Base-by-base conservation (phyloP, 2,113 vertebrate genomes). In the Balaeniceps rex region DNA sequence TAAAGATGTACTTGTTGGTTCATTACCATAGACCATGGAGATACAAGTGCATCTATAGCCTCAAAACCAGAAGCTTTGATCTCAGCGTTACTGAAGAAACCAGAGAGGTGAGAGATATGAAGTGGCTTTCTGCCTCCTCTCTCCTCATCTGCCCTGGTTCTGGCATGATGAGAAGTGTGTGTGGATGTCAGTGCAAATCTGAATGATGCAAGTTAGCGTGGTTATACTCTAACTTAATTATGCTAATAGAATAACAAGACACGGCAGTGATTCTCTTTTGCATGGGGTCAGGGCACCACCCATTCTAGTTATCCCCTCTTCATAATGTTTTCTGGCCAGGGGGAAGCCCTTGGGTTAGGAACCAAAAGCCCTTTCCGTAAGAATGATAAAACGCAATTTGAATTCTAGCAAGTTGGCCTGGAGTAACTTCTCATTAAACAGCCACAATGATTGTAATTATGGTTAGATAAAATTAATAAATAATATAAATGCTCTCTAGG, bases 391-490 rank as follows among this genome's bases (percentile, higher is more conserved):
- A 90, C 66, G 22, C 7, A 79, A 76, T 83, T 72, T 76, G 90
- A 97, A 96, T 96, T 97, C 72, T 64, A 95, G 79, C 84, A 93
- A 91, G 91, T 76, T 97, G 94, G 92, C 92, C 94, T 1, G 7
- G 77, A 96, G 93, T 85, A 88, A 75, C 93, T 94, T 84, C 95
- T 97, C 77, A 94, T 97, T 97, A 97, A 97, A 95, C 46, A 96
- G 76, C 61, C 68, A 15, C 87, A 86, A 93, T 52, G 47, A 61
- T 81, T 75, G 77, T 83, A 94, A 92, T 95, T 83, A 91, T 49
- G 71, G 89, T 96, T 83, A 94, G 87, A 90, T 94, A 91, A 91
- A 97, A 96, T 92, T 81, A 97, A 93, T 94, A 98, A 97, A 97
- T 94, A 96, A 97, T 96, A 94, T 94, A 97, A 96, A 95, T 93